These are phyloP conservation scores for Trichomalopsis sarcophagae DNA, from an alignment of 1,140 invertebrate genomes.

Conservation along the genomic window DNA sequence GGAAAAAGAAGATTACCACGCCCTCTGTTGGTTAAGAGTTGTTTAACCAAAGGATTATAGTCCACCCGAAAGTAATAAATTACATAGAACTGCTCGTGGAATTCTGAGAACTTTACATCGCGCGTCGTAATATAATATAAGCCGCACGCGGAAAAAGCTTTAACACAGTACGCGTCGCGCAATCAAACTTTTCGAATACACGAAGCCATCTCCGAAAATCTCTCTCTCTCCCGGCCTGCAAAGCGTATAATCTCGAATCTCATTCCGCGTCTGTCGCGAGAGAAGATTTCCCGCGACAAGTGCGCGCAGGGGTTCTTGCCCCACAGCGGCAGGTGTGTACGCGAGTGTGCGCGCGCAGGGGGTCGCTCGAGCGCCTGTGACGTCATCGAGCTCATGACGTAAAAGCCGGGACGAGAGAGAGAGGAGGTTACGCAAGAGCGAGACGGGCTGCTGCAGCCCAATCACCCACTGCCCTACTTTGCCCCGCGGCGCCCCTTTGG, in stretches of 20 bases:
- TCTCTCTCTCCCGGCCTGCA: neutral
- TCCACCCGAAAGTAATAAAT: no score
- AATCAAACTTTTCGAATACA: no score
- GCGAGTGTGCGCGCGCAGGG: neutral
- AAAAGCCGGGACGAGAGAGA: constrained; percentile 50
- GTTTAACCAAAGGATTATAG: no score
- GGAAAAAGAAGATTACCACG: no score
- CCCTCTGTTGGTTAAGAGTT: no score
- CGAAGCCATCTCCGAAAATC: no score
- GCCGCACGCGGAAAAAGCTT: no score
- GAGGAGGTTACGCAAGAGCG: constrained; percentile 64
- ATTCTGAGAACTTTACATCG: no score
- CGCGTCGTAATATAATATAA: no score
- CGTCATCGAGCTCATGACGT: constrained; percentile 53
- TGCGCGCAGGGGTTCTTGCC: neutral
- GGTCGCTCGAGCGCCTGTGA: constrained; percentile 45
- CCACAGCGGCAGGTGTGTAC: neutral
- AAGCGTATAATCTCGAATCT: neutral
- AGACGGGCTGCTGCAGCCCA: constrained; percentile 56
- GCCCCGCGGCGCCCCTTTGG: constrained; percentile 45
- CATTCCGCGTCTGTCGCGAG: neutral
- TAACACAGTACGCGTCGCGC: no score
- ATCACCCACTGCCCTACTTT: constrained; percentile 69
- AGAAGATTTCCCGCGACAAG: neutral
- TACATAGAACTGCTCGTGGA: no score